Base-by-base conservation (phyloP, 2,888 invertebrate species). In the Campopleginae sp. region DNA sequence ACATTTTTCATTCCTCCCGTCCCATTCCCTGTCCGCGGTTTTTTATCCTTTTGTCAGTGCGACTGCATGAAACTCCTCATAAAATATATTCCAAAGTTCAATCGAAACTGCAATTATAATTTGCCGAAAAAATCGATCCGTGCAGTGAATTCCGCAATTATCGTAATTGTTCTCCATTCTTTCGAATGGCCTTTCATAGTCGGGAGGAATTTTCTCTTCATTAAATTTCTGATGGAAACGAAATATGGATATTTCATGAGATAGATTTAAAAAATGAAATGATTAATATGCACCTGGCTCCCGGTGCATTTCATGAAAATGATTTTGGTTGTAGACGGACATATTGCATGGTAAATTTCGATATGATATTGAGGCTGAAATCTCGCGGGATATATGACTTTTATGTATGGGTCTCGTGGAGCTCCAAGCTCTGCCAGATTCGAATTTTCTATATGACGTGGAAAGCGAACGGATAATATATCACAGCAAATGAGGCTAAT, bases 401-500 rank as follows among this genome's bases (percentile, higher is more conserved):
- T 31, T 63, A 38, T 33, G n/a, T 2, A 63, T 14, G 27, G 23
- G 10, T 12, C 51, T 38, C 8, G 44, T 78, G 1, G 17, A 70
- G n/a, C 31, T 77, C 51, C 48, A 19, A 33, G 65, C 38, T 46
- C 31, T 48, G 33, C 7, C 19, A 19, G 19, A 19, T 19, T 19
- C 19, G 19, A 5, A 23, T 4, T 19, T 19, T 54, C 58, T 33
- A 48, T 63, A n/a, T 38, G 33, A n/a, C 33, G n/a, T 63, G 2
- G 38, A 61, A 33, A 63, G 19, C n/a, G 51, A 19, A 63, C 63
- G n/a, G 4, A 61, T 63, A 63, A 31, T 31, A 61, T 61, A 17
- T 51, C 38, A 7, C 38, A 7, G n/a, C n/a, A 19, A 17, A 42
- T 48, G 38, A 33, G 33, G 19, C 14, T n/a, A 58, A 58, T 65